phyloP scores from a whole-genome alignment of 2,888 invertebrate species.

The Torymus tubicola region DNA sequence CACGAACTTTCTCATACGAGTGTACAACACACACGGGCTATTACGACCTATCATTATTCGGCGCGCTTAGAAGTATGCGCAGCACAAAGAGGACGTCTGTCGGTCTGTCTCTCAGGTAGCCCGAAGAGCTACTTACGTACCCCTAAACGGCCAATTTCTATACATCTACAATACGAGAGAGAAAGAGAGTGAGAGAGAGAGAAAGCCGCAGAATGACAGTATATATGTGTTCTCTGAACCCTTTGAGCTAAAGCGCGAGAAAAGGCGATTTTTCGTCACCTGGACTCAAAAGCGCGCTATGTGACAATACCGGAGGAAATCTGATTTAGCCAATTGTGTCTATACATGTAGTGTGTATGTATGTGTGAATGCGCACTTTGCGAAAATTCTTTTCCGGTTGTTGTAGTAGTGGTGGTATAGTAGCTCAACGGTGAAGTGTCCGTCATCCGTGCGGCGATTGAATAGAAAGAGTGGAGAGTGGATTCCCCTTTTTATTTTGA shows the following conservation, averaged over 20 bases:
- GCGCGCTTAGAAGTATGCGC: not conserved
- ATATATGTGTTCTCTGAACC: conserved; percentile 42
- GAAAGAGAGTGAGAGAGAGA: too few relatives aligned
- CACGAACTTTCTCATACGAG: conserved; percentile 29
- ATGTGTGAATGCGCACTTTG: conserved; percentile 34
- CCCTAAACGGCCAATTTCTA: conserved; percentile 1
- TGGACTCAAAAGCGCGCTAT: not conserved
- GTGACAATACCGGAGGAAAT: conserved; percentile 21
- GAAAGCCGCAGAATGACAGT: too few relatives aligned
- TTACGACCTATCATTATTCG: conserved; percentile 41
- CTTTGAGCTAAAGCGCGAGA: conserved; percentile 23
- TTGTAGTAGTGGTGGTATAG: too few relatives aligned
- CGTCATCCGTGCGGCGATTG: too few relatives aligned
- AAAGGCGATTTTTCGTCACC: conserved; percentile 35
- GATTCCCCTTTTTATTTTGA: conserved; percentile 7
- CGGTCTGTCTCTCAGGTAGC: conserved; percentile 25
- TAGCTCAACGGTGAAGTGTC: too few relatives aligned
- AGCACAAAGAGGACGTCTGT: conserved; percentile 1
- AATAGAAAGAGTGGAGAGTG: not conserved
- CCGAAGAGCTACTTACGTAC: conserved; percentile 20
- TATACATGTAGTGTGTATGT: not conserved
- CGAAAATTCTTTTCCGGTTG: not conserved
- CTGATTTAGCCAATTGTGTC: conserved; percentile 31
- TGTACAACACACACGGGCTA: not conserved
- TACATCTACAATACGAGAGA: not conserved